A percentile compares a stretch with the other conserved stretches of the same genome.
Conservation (phyloP, 2,797 vertebrate genomes). For the Fundulus diaphanus region DNA sequence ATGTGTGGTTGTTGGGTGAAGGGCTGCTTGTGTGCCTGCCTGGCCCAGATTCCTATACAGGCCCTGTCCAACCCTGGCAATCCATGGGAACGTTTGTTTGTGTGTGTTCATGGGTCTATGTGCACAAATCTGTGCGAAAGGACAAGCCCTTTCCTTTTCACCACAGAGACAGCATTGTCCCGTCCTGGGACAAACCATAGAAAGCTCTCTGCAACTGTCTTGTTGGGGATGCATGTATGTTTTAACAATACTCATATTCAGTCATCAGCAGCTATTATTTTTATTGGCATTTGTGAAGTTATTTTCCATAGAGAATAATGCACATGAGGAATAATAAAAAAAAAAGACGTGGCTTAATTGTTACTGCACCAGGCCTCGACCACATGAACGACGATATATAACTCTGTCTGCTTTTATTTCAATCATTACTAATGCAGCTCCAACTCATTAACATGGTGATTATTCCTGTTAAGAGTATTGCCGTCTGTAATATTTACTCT, state of each 20-base stretch:
- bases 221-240: slow-evolving; percentile 8
- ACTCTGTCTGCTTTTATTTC: not conserved
- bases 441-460: not conserved
- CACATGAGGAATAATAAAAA: not conserved
- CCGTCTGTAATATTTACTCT: not conserved
- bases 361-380: not conserved
- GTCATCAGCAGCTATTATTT: not conserved
- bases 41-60: slow-evolving; percentile 75
- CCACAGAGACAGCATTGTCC: slow-evolving; percentile 77
- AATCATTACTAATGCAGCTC: not conserved
- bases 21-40: slow-evolving; percentile 59
- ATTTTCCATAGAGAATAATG: not conserved
- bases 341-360: not conserved
- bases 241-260: not conserved
- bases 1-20: slow-evolving; percentile 62
- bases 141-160: slow-evolving; percentile 56
- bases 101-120: slow-evolving; percentile 46
- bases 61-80: slow-evolving; percentile 68
- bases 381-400: too few relatives aligned
- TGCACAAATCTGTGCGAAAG: slow-evolving; percentile 61
- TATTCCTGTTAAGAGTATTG: not conserved
- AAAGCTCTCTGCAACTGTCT: slow-evolving; percentile 66
- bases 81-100: slow-evolving; percentile 75
- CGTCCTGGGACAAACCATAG: slow-evolving; percentile 43
- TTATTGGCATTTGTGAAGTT: not conserved